These are phyloP conservation scores for Peromyscus melanophrys DNA, from an alignment of 2,797 vertebrate genomes.

Conservation along the genomic window DNA sequence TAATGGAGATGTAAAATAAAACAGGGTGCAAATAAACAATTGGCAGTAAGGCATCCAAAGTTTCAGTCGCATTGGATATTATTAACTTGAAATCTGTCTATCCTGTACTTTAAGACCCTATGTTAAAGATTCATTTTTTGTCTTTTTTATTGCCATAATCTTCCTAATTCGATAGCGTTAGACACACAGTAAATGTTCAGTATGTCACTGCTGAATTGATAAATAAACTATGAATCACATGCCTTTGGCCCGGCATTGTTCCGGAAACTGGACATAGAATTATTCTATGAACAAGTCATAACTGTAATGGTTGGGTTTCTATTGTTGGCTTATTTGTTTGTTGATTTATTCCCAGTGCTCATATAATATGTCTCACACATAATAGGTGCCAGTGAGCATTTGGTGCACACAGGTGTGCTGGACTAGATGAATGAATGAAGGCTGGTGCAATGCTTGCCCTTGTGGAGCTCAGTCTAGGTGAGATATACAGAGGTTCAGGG, in stretches of 20 bases:
- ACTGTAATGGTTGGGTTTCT: neutral
- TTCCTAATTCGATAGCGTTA: neutral
- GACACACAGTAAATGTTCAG: neutral
- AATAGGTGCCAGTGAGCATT: neutral
- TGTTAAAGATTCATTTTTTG: neutral
- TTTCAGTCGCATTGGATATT: neutral
- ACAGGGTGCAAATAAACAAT: neutral
- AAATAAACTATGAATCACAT: neutral
- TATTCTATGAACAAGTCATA: neutral
- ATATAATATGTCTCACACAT: neutral
- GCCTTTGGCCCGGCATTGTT: neutral
- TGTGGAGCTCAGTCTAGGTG: neutral
- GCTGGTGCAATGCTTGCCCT: neutral
- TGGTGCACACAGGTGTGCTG: neutral
- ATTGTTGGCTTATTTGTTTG: neutral
- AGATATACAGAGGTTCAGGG: neutral
- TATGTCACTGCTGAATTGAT: neutral
- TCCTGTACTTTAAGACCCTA: neutral
- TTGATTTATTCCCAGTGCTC: neutral
- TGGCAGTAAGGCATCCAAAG: neutral
- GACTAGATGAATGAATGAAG: neutral
- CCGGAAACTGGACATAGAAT: neutral
- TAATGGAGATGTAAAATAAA: conserved; percentile 13
- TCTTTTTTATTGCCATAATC: neutral
- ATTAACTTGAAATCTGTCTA: conserved; percentile 15